Percentiles rank a stretch among this genome's conserved stretches.
phyloP scores from a whole-genome alignment of 2,797 vertebrate genomes.

The Periparus ater region DNA sequence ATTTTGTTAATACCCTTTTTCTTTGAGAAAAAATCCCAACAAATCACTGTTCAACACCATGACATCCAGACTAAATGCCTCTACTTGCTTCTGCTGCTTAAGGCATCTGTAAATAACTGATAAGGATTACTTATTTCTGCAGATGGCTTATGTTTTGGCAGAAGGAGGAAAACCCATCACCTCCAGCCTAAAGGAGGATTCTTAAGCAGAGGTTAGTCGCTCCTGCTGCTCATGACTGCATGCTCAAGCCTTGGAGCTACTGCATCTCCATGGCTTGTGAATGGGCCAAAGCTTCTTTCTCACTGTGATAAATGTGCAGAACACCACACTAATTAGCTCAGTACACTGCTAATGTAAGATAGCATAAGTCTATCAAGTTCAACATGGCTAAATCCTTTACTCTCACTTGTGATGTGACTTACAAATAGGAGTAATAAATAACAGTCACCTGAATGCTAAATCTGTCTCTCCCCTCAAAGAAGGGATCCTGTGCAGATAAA shows the following conservation, averaged over 20 bases:
- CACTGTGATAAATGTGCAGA: neutral
- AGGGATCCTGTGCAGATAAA: neutral
- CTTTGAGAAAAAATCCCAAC: neutral
- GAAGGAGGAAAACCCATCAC: neutral
- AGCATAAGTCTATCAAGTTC: neutral
- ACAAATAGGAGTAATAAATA: neutral
- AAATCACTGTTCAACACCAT: neutral
- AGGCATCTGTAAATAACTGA: conserved; percentile 4
- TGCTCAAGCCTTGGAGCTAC: neutral
- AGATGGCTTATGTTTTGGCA: neutral
- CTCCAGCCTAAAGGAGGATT: neutral
- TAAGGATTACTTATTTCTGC: conserved; percentile 15
- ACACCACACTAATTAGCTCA: neutral
- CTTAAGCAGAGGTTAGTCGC: neutral
- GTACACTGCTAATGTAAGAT: neutral
- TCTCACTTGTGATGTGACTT: neutral
- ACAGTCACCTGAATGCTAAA: neutral
- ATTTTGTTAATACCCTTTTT: neutral
- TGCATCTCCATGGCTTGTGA: neutral
- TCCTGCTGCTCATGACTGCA: neutral
- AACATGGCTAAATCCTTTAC: neutral
- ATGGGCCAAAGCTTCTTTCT: neutral
- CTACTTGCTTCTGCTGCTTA: neutral
- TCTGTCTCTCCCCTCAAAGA: neutral
- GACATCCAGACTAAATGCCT: neutral